phyloP scores from a whole-genome alignment of 2,888 invertebrate species.

The Conus canariensis region DNA sequence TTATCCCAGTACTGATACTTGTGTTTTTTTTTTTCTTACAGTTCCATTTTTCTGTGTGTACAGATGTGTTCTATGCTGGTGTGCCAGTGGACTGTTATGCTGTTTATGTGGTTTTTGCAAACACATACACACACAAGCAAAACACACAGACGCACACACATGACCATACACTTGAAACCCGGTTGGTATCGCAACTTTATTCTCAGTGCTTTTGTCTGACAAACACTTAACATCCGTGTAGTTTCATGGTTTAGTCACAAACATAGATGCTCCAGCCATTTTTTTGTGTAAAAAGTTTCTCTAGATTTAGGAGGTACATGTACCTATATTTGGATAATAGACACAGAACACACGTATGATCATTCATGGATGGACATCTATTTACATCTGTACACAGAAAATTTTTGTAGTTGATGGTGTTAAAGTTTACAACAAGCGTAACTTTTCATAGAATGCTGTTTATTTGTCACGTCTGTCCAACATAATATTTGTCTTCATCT shows the following conservation, averaged over 20 bases:
- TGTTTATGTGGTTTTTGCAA: no score
- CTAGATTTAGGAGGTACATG: constrained; percentile 19
- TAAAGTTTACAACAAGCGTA: no score
- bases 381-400: not conserved
- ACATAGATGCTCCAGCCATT: not conserved
- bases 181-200: constrained; percentile 15
- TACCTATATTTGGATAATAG: constrained; percentile 1
- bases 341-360: not conserved
- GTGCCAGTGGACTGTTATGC: no score
- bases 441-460: no score
- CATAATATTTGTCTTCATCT: no score
- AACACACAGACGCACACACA: not conserved
- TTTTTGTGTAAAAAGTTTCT: constrained; percentile 30
- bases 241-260: constrained; percentile 15
- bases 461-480: no score
- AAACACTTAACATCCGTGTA: constrained; percentile 31
- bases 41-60: no score
- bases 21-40: no score
- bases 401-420: not conserved
- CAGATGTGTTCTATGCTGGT: no score
- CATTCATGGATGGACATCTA: not conserved
- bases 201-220: constrained; percentile 34
- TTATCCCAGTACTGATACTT: no score
- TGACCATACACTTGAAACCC: not conserved
- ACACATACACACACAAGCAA: no score